These are phyloP conservation scores for Tenualosa thibaudeaui DNA, from an alignment of 2,797 vertebrate species.

Conservation along the genomic window DNA sequence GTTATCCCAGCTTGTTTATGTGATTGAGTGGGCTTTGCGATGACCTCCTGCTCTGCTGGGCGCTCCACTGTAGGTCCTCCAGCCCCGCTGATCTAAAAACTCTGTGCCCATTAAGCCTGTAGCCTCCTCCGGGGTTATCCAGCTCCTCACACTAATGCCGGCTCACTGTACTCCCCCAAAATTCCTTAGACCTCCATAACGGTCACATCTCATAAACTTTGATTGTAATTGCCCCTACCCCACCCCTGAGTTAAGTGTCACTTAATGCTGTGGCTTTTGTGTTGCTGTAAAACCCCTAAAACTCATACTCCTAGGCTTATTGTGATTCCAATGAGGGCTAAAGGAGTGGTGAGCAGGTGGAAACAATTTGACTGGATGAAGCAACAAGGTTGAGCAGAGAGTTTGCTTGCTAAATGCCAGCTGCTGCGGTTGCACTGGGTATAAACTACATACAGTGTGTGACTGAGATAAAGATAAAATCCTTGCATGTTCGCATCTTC, in stretches of 20 bases:
- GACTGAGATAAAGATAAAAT: not conserved
- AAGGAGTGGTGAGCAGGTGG: not conserved
- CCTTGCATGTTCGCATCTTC: not conserved
- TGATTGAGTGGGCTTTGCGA: not conserved
- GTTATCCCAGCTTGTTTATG: not conserved
- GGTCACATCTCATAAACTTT: conserved; percentile 36
- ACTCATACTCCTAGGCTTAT: not conserved
- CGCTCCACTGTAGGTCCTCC: conserved; percentile 12
- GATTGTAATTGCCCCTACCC: conserved; percentile 42
- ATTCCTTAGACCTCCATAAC: not conserved
- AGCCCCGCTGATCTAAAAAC: not conserved
- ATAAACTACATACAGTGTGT: not conserved
- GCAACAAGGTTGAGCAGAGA: not conserved
- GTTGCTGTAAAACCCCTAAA: not conserved
- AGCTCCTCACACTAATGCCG: not conserved
- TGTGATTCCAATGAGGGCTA: not conserved
- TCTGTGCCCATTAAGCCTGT: not conserved
- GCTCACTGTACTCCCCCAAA: not conserved
- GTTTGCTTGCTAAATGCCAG: not conserved
- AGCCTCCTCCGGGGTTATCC: not conserved
- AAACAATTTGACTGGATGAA: not conserved
- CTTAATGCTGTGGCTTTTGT: not conserved
- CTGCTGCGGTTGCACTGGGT: not conserved
- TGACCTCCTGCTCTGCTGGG: not conserved
- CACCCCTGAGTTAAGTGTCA: not conserved